Conservation (phyloP, 53 echinoderm and acorn worm species). For the Mesocentrotus franciscanus region DNA sequence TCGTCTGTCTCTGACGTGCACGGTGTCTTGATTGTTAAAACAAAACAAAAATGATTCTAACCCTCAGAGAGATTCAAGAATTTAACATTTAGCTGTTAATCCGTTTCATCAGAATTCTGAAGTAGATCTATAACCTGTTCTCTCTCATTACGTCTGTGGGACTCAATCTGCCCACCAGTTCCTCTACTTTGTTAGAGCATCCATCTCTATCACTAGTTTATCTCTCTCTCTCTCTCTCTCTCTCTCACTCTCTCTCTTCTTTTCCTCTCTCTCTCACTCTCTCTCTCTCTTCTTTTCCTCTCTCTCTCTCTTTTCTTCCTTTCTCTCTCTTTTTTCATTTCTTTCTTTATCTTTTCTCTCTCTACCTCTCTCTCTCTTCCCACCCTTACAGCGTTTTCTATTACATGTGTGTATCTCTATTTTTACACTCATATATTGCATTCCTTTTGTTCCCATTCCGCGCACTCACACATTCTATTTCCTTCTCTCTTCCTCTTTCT, state of each 20-base stretch:
- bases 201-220: no score
- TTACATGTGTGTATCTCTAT: not conserved
- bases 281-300: not conserved
- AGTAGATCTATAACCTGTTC: not conserved
- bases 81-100: not conserved
- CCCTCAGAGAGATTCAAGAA: not conserved
- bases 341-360: not conserved
- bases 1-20: constrained; percentile 4
- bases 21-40: constrained; percentile 4
- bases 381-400: no score
- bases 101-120: not conserved
- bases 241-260: not conserved
- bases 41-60: constrained; percentile 20
- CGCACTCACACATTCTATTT: not conserved
- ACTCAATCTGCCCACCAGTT: not conserved
- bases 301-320: not conserved
- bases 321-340: not conserved
- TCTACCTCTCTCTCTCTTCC: not conserved
- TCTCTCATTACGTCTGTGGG: not conserved
- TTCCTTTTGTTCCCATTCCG: not conserved
- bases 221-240: not conserved
- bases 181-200: not conserved
- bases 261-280: not conserved
- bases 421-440: not conserved
- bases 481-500: not conserved